Evolutionary conservation across 2,888 invertebrate genomes (phyloP), one percentile per base, ranked within the genome.

Genomic region (Ptycholaimellus sp.): DNA sequence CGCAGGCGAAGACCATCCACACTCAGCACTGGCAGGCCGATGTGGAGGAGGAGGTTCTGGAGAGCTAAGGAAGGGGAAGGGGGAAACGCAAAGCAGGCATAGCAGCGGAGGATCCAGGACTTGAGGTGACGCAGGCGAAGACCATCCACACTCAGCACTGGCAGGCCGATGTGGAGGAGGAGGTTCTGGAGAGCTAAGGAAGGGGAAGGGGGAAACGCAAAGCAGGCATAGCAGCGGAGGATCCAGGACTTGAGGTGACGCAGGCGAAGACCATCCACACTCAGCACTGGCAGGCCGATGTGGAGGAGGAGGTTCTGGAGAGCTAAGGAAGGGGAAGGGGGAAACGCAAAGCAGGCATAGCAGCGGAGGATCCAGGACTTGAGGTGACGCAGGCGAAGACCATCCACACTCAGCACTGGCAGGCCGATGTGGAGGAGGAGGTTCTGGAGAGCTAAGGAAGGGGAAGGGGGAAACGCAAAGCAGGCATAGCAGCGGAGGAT

Each of bases 351-450:
- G 59, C 93, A 93, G 2, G 79, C 73, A 53, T 78, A 78, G 63
- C 93, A 93, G 25, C 90, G 72, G 37, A 90, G 70, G 38, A 90
- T 80, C 53, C 76, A 90, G n/a, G 81, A 85, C 44, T 77, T 71
- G 39, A 83, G 66, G 53, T 78, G 73, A 57, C 70, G 76, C 34
- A 93, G 85, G 3, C 83, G 62, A 52, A 76, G 68, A 0, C 90
- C 90, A 61, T 85, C 80, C 33, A 80, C 66, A 0, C 85, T 72
- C 19, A 81, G 70, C 3, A 90, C 73, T 57, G 78, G 74, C 34
- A 93, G 62, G 37, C 85, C 83, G 59, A 90, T 77, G 64, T 90
- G 90, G 58, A 81, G 76, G n/a, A 93, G 64, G 2, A 90, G 83
- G 67, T 93, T 93, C 68, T 70, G 56, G n/a, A 53, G 51, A 39